A percentile compares a stretch with the other conserved stretches of the same genome.
These are phyloP conservation scores for Antigone vipio DNA, from an alignment of 2,113 vertebrate species.

Conservation along the genomic window DNA sequence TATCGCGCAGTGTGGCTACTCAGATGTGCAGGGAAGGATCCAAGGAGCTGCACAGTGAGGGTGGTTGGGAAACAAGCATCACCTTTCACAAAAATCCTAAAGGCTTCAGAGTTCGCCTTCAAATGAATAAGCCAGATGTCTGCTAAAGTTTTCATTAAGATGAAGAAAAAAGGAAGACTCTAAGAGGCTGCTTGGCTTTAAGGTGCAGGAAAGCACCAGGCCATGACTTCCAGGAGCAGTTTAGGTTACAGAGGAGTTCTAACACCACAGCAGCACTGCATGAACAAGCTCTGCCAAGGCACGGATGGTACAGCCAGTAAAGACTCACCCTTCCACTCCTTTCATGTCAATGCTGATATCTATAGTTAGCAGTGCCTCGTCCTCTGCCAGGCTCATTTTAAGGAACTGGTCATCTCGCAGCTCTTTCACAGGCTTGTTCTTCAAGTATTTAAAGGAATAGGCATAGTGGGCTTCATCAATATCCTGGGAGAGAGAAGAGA, in stretches of 20 bases:
- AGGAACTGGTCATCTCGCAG: constrained; percentile 95
- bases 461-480: constrained; percentile 94
- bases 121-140: not conserved
- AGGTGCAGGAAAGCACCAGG: not conserved
- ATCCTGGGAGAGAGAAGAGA: constrained; percentile 75
- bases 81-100: not conserved
- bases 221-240: not conserved
- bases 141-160: not conserved
- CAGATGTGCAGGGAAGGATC: not conserved
- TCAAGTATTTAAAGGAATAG: constrained; percentile 97
- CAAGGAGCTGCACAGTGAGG: not conserved
- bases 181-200: not conserved
- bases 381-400: constrained; percentile 93
- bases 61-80: not conserved
- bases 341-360: constrained; percentile 96
- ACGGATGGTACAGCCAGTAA: not conserved
- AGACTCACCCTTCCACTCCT: constrained; percentile 91
- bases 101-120: not conserved
- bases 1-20: not conserved
- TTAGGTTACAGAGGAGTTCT: not conserved
- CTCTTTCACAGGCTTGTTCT: constrained; percentile 98
- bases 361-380: constrained; percentile 87
- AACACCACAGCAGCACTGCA: not conserved
- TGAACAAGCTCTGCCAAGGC: not conserved
- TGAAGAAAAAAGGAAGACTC: not conserved